A percentile compares a stretch with the other conserved stretches of the same genome.
Evolutionary conservation across 1,140 invertebrate species (phyloP).

Genomic region (Acromyrmex charruanus): DNA sequence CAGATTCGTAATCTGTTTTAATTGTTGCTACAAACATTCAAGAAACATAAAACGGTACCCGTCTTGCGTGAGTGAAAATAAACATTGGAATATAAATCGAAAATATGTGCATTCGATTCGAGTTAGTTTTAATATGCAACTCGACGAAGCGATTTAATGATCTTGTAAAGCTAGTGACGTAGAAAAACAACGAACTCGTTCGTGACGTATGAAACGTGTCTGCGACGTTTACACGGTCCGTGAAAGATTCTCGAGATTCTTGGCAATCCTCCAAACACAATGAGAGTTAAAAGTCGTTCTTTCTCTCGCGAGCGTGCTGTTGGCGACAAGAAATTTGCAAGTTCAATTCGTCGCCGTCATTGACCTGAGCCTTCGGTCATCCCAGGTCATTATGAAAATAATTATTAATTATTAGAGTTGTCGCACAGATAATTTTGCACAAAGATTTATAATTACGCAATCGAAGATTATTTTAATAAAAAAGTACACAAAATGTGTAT

Average conservation of each 20-base stretch:
- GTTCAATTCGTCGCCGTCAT: slow-evolving; percentile 45
- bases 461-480: slow-evolving; percentile 1
- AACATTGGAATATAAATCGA: slow-evolving; percentile 7
- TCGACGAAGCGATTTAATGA: slow-evolving; percentile 13
- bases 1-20: background rate
- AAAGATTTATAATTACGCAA: background rate
- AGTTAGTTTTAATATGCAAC: slow-evolving; percentile 24
- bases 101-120: background rate
- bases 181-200: slow-evolving; percentile 48
- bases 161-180: slow-evolving; percentile 37
- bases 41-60: background rate
- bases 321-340: slow-evolving; percentile 64
- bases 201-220: slow-evolving; percentile 64
- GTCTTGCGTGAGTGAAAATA: background rate
- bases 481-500: background rate
- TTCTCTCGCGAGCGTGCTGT: slow-evolving; percentile 56
- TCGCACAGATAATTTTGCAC: background rate
- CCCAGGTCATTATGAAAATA: slow-evolving; percentile 21
- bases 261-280: slow-evolving; percentile 71
- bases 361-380: slow-evolving; percentile 37
- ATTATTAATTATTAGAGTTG: slow-evolving; percentile 2
- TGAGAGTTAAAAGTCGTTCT: slow-evolving; percentile 65
- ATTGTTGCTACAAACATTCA: background rate
- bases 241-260: slow-evolving; percentile 69
- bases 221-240: slow-evolving; percentile 63